These are phyloP conservation scores for Pseudomyrmex flavicornis DNA, from an alignment of 1,140 invertebrate genomes.

Conservation along the genomic window DNA sequence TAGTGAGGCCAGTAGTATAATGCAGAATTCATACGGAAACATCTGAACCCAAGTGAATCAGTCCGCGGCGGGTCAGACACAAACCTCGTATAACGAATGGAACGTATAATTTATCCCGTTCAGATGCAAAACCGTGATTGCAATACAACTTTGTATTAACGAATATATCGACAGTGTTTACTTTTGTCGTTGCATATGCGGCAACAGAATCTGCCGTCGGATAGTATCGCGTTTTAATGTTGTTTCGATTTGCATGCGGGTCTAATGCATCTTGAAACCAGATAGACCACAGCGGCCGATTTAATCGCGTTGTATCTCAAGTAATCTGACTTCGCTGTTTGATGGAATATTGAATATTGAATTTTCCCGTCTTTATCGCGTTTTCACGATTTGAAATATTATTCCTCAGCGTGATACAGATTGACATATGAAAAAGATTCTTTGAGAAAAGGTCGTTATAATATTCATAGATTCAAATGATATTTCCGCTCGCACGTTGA, in stretches of 20 bases:
- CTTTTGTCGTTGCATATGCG: not conserved
- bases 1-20: not conserved
- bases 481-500: not conserved
- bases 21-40: not conserved
- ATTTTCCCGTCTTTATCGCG: slow-evolving; percentile 5
- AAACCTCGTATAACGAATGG: not conserved
- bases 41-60: slow-evolving; percentile 2
- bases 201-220: not conserved
- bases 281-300: not conserved
- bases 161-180: slow-evolving; percentile 13
- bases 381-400: slow-evolving; percentile 16
- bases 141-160: not conserved
- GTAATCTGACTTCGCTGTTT: not conserved
- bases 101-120: slow-evolving; percentile 33
- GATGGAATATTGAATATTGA: slow-evolving; percentile 29
- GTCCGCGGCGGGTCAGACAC: not conserved
- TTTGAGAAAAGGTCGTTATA: not conserved
- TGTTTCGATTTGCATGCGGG: not conserved
- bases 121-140: slow-evolving; percentile 14
- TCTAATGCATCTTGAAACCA: slow-evolving; percentile 7
- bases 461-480: not conserved
- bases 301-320: slow-evolving; percentile 26
- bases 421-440: not conserved
- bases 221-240: slow-evolving; percentile 10
- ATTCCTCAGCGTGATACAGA: not conserved